phyloP scores from a whole-genome alignment of 2,888 invertebrate genomes.

The Palloptera scutellata region DNA sequence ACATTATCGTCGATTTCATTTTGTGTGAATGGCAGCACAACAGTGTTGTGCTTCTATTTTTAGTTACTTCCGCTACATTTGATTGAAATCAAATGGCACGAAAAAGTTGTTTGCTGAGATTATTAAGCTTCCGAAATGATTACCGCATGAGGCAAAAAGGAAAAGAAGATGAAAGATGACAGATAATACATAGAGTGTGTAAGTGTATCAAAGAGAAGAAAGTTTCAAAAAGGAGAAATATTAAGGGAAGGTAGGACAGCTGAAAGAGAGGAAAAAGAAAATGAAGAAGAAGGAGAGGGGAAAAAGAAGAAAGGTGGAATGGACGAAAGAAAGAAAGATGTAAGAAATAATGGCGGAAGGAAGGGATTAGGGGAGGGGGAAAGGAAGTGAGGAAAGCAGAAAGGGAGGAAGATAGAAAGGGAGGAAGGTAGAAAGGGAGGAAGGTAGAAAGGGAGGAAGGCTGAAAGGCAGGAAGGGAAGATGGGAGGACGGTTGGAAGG shows the following conservation, averaged over 20 bases:
- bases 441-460: not conserved
- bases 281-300: not conserved
- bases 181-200: too few species aligned
- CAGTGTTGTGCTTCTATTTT: not conserved
- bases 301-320: not conserved
- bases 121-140: too few species aligned
- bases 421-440: not conserved
- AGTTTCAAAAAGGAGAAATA: not conserved
- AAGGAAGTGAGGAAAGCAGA: not conserved
- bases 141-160: too few species aligned
- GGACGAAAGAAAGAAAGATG: not conserved
- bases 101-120: too few species aligned
- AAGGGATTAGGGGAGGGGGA: not conserved
- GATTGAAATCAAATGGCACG: too few species aligned
- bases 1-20: conserved; percentile 16
- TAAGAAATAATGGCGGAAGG: not conserved
- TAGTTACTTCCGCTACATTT: too few species aligned
- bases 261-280: not conserved
- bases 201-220: not conserved
- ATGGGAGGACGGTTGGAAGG: too few species aligned
- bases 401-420: not conserved
- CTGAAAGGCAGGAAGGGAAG: too few species aligned
- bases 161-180: too few species aligned
- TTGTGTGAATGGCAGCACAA: not conserved
- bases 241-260: not conserved